These are phyloP conservation scores for Poecilus cupreus DNA, from an alignment of 2,888 invertebrate genomes.

Conservation along the genomic window DNA sequence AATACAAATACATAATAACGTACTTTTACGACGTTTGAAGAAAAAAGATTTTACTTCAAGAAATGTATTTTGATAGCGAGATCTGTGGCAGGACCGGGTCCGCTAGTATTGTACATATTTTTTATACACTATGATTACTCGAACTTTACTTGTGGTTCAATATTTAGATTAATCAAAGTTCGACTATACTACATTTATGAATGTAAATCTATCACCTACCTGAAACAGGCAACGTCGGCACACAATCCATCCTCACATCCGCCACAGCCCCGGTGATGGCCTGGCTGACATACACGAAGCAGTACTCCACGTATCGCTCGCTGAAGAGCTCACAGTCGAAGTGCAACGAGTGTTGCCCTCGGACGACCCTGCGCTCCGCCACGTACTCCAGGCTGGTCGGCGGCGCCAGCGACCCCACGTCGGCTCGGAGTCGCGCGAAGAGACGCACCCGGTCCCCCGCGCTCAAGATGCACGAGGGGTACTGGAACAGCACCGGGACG, in stretches of 20 bases:
- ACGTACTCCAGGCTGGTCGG: conserved; percentile 80
- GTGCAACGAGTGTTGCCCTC: conserved; percentile 84
- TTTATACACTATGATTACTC: too few species aligned
- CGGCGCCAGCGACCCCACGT: conserved; percentile 81
- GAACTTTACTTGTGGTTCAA: too few species aligned
- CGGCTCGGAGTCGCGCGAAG: conserved; percentile 83
- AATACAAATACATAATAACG: too few species aligned
- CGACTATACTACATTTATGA: too few species aligned
- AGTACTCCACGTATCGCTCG: conserved; percentile 89
- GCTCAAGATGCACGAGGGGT: conserved; percentile 87
- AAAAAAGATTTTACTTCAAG: too few species aligned
- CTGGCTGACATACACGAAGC: conserved; percentile 91
- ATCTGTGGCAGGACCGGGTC: too few species aligned
- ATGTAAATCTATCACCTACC: conserved; percentile 79
- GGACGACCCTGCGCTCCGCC: conserved; percentile 79
- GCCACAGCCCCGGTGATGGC: conserved; percentile 90
- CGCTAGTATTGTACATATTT: too few species aligned
- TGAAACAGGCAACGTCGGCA: conserved; percentile 87
- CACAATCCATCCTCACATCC: conserved; percentile 88
- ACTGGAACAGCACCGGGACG: conserved; percentile 87
- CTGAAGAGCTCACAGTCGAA: conserved; percentile 90
- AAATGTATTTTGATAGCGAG: too few species aligned
- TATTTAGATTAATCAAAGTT: too few species aligned
- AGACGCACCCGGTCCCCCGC: conserved; percentile 86
- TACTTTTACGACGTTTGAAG: too few species aligned